Base-by-base conservation (phyloP, 2,113 vertebrate genomes). In the Numida meleagris region DNA sequence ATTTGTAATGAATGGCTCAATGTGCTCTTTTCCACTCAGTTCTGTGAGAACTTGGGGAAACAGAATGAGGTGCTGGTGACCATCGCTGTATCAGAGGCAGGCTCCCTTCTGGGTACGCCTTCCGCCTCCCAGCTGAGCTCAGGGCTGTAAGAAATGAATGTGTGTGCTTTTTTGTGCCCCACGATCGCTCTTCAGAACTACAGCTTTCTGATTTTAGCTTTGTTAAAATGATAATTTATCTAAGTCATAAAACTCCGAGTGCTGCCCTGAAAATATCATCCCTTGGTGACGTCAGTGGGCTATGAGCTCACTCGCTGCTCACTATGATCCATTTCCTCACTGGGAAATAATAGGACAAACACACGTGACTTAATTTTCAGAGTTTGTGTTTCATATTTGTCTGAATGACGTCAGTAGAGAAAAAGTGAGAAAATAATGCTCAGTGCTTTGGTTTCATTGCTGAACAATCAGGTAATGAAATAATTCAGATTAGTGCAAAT, bases 221-320 rank as follows among this genome's bases (percentile, higher is more conserved):
- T 21, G 53, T 79, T 62, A 36, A 73, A 82, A 45, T 12, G n/a
- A 46, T 31, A 10, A 40, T 73, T 57, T 43, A 36, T 15, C 40
- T 40, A 14, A 24, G 34, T 19, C 51, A 21, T 1, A 53, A 62
- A 73, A 6, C 33, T 40, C 17, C 0, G 0, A 43, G 38, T 8
- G 20, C 34, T 31, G 46, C 55, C 40, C 83, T 92, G 51, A 27
- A 90, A 84, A 34, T 29, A 51, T 19, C 21, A 12, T 58, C 86
- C 50, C 63, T 33, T 38, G 57, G 36, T 73, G 78, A 72, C 4
- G 0, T 11, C 29, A 6, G 16, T 5, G 51, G 65, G 33, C 40
- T 74, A 2, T 21, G 88, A 83, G 70, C 57, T 71, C 42, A 19
- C 55, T 45, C 1, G 0, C 3, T 0, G 0, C 78, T 74, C 76